phyloP scores from a whole-genome alignment of 2,113 vertebrate genomes.

The Sprattus sprattus region DNA sequence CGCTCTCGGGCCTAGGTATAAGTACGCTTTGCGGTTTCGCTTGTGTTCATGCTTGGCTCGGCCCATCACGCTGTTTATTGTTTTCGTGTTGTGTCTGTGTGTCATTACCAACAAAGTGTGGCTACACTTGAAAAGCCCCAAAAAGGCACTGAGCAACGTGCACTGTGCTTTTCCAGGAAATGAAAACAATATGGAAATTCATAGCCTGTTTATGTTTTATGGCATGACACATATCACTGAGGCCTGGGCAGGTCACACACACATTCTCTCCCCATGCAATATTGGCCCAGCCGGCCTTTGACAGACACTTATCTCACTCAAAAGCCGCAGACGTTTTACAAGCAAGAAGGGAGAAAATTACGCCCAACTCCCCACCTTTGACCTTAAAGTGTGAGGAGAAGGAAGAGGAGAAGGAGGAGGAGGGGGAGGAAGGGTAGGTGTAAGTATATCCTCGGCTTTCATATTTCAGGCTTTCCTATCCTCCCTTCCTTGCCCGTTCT shows the following conservation, averaged over 20 bases:
- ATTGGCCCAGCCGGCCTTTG: neutral
- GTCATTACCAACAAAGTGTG: neutral
- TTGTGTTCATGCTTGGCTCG: neutral
- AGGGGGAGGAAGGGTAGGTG: neutral
- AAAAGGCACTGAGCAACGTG: neutral
- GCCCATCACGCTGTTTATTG: neutral
- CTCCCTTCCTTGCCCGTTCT: neutral
- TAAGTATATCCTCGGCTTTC: neutral
- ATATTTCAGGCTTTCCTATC: neutral
- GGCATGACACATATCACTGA: neutral
- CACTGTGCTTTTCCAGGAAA: neutral
- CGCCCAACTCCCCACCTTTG: neutral
- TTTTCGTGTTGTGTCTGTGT: conserved; percentile 15
- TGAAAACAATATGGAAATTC: neutral
- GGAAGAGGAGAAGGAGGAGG: neutral
- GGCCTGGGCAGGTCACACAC: neutral
- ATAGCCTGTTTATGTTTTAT: neutral
- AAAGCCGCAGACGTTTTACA: neutral
- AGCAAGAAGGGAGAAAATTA: neutral
- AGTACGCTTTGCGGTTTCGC: neutral
- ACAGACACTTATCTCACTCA: neutral
- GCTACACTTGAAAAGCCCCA: neutral
- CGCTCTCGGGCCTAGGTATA: neutral
- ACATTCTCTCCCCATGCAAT: neutral
- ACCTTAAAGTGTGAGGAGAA: neutral